Conservation (phyloP, 2,797 vertebrate species). For the Lepidocolaptes lacrymiger region DNA sequence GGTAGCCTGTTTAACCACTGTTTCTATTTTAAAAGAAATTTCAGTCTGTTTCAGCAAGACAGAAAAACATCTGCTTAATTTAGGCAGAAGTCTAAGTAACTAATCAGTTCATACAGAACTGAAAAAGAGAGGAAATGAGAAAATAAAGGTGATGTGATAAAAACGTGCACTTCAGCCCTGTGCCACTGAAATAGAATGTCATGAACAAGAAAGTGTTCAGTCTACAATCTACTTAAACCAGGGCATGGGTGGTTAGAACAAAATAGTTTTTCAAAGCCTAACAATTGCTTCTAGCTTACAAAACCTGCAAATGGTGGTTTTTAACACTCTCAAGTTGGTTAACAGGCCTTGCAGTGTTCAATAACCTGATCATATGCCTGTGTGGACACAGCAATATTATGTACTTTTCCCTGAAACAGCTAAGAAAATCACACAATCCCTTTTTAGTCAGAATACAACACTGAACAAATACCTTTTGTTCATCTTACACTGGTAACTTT, state of each 20-base stretch:
- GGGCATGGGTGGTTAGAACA: not conserved
- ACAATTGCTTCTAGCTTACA: not conserved
- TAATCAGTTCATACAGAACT: not conserved
- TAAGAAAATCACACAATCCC: not conserved
- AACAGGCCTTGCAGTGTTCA: not conserved
- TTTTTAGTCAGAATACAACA: not conserved
- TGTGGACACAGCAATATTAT: not conserved
- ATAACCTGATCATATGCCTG: not conserved
- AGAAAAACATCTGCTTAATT: not conserved
- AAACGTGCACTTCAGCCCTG: not conserved
- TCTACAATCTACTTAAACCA: not conserved
- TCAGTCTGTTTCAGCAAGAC: not conserved
- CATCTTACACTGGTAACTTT: not conserved
- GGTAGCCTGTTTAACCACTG: not conserved
- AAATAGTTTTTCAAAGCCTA: not conserved
- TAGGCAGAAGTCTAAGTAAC: not conserved
- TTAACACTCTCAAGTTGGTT: not conserved
- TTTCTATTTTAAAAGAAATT: not conserved
- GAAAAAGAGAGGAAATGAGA: not conserved
- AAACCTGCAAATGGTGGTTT: not conserved
- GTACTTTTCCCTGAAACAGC: not conserved
- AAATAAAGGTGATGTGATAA: not conserved
- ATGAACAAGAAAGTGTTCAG: not conserved
- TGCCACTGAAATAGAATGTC: not conserved
- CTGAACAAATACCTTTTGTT: not conserved